Base-by-base conservation (phyloP, 2,888 invertebrate species). In the Cataglyphis cursor region DNA sequence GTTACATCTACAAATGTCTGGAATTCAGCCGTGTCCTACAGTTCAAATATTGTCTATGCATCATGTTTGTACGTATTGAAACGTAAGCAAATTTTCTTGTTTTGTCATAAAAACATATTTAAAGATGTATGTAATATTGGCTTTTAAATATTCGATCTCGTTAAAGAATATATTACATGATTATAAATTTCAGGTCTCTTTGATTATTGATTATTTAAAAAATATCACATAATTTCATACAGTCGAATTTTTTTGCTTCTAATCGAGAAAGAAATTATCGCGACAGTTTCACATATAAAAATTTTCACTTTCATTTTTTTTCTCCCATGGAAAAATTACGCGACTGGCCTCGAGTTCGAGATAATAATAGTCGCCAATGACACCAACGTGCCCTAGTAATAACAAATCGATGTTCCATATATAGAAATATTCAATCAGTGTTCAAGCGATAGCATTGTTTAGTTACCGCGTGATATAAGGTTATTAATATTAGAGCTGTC, bases 291-390 rank as follows among this genome's bases (percentile, higher is more conserved):
- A 54, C 31, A 10, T 28, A 4, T 31, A 15, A 35, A 35, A 61
- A 44, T 80, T 59, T 61, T 9, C 18, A 44, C 78, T 80, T 44
- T 80, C 9, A 24, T 54, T 80, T 44, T 80, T 78, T 35, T 35
- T 4, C 44, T 18, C 0, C 24, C 12, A 18, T 70, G 9, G 9
- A 35, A 44, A 68, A 5, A 66, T 44, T 15, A 31, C 24, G 15
- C 28, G 68, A 59, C 21, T 44, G 24, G 24, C 38, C 65, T 28
- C 38, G 51, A 38, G 38, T 35, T 62, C 44, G n/a, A 65, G 76
- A 76, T 76, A 76, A 65, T 65, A 70, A 78, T 78, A 78, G 41
- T 70, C 70, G 70, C 44, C 78, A 80, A 54, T 80, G 70, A 80
- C 78, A 80, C n/a, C 57, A 18, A 76, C n/a, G 21, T 59, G 18